phyloP scores from a whole-genome alignment of 2,113 vertebrate species.

The Brachypteracias leptosomus region DNA sequence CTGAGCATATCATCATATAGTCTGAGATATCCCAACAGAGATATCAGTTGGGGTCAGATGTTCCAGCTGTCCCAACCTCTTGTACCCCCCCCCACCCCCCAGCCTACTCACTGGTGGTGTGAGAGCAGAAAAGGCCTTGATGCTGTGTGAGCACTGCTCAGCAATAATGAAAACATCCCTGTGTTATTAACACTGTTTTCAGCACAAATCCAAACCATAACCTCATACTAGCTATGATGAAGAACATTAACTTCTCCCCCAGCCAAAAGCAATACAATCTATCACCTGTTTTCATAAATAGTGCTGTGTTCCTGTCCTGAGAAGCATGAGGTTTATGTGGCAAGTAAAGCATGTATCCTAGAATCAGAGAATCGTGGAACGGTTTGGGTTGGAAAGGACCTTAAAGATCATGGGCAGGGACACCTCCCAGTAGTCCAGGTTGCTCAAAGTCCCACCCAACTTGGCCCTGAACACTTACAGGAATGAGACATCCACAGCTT shows the following conservation, averaged over 20 bases:
- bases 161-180: fast-evolving
- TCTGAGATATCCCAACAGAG: background rate
- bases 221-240: background rate
- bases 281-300: background rate
- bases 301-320: background rate
- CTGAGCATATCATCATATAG: fast-evolving
- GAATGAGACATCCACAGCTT: background rate
- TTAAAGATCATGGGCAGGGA: background rate
- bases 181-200: background rate
- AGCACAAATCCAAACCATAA: background rate
- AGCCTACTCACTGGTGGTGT: background rate
- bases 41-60: background rate
- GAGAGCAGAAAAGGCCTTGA: background rate
- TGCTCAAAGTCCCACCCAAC: background rate
- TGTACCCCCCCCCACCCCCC: no score
- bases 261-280: background rate
- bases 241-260: background rate
- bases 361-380: background rate
- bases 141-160: background rate
- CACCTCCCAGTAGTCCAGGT: background rate
- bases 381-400: background rate
- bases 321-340: background rate
- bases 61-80: background rate
- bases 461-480: background rate
- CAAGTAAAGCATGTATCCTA: background rate